Conservation (phyloP, 2,797 vertebrate genomes). For the Takifugu ocellatus region DNA sequence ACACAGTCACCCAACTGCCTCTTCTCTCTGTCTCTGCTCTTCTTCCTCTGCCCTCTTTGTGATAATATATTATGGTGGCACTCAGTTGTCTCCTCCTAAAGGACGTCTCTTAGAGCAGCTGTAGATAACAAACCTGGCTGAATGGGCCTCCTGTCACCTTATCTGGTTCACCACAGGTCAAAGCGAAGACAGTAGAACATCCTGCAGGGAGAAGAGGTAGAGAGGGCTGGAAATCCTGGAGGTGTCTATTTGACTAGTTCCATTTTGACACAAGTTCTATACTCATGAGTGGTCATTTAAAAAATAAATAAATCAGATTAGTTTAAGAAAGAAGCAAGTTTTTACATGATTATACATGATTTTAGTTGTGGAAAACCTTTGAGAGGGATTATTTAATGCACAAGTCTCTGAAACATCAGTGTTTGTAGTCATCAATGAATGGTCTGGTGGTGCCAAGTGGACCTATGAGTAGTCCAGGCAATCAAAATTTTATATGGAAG, state of each 20-base stretch:
- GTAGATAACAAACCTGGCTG: conserved; percentile 64
- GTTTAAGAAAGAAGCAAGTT: too few species aligned
- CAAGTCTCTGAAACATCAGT: too few species aligned
- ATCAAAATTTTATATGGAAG: too few species aligned
- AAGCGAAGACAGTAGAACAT: conserved; percentile 44
- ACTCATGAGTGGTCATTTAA: too few species aligned
- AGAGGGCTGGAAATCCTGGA: conserved; percentile 19
- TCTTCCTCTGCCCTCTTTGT: conserved; percentile 43
- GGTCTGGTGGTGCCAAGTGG: too few species aligned
- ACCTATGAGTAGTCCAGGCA: too few species aligned
- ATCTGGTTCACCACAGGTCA: conserved; percentile 60
- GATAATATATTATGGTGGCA: conserved; percentile 49
- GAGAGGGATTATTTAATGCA: too few species aligned
- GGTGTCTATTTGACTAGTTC: not conserved
- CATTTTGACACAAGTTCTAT: too few species aligned
- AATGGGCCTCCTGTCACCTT: conserved; percentile 66
- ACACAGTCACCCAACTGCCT: conserved; percentile 33
- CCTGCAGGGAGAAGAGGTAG: not conserved
- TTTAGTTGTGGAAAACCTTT: too few species aligned
- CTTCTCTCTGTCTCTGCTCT: not conserved
- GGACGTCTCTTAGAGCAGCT: conserved; percentile 59
- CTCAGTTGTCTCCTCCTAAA: conserved; percentile 54
- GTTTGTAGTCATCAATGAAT: too few species aligned
- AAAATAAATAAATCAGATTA: too few species aligned
- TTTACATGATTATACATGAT: too few species aligned